Conservation (phyloP, 1,140 invertebrate species). For the Cardiocondyla obscurior region DNA sequence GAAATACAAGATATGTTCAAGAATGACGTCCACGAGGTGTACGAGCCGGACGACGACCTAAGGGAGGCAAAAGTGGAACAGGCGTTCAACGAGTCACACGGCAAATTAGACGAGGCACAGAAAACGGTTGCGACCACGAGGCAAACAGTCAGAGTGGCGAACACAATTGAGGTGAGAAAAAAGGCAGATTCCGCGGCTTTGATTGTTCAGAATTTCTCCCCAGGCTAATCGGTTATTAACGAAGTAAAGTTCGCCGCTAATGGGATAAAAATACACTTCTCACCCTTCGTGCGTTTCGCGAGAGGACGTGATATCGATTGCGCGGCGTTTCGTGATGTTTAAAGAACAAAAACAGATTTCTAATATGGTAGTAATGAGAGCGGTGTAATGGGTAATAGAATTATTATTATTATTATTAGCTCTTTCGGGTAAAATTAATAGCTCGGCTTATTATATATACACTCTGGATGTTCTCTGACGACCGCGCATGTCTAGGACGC, state of each 20-base stretch:
- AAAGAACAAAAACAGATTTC: too few relatives aligned
- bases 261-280: neutral
- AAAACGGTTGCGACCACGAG: neutral
- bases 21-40: neutral
- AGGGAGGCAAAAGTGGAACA: neutral
- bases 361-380: too few relatives aligned
- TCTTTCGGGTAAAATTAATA: neutral
- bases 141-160: neutral
- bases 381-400: too few relatives aligned
- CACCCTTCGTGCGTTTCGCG: neutral
- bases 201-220: neutral
- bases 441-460: neutral
- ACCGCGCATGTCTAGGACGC: constrained; percentile 3
- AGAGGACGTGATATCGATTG: neutral
- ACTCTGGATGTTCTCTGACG: constrained; percentile 4
- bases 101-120: neutral
- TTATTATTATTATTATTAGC: neutral
- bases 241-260: neutral
- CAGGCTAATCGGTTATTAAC: neutral
- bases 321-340: too few relatives aligned
- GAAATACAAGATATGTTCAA: neutral
- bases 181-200: neutral
- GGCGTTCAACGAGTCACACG: neutral
- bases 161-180: neutral
- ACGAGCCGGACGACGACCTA: neutral